Evolutionary conservation across 1,140 invertebrate species (phyloP), one percentile per base, ranked within the genome.

Genomic region (Drosophila burlai): DNA sequence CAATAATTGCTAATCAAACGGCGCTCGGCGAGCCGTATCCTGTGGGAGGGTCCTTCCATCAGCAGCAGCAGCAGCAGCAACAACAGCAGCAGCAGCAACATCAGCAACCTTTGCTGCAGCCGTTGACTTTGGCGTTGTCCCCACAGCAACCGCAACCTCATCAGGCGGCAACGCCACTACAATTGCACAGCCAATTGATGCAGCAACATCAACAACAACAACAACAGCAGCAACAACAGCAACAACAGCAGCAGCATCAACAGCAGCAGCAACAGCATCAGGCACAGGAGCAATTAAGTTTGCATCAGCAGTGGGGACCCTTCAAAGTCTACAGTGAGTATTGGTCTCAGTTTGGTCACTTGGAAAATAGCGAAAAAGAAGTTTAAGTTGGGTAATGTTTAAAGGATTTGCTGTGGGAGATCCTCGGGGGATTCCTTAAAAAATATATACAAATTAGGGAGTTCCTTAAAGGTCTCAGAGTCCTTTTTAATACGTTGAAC

Each of bases 281-380:
- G 34, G 69, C 79, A 75, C 81, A 80, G 59, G 76, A 84, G 79
- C 90, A 90, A 91, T 91, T 91, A 91, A 87, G 78, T 77, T 80
- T 78, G 79, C 91, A 93, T 78, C 91, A 92, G 80, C 90, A 92
- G 43, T 91, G 91, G 85, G 92, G 92, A 80, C 92, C 92, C 65
- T 93, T 95, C 91, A 95, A 95, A 94, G 94, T 95, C 84, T 95
- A 95, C 93, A 95, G 95, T 95, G 93, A 95, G 95, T 95, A 87
- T 81, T 83, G 83, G 71, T 63, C 76, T 52, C 42, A 43, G n/a
- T 60, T 59, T 42, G 60, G 40, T 47, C 24, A 24, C 18, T 29
- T n/a, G 16, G 10, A n/a, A 58, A 31, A 60, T n/a, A 31, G 54
- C n/a, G 26, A 21, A 61, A 34, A 21, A 24, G 57, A 6, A 24